Evolutionary conservation across 2,888 invertebrate species (phyloP).

Genomic region (Dolichopus griseipennis): DNA sequence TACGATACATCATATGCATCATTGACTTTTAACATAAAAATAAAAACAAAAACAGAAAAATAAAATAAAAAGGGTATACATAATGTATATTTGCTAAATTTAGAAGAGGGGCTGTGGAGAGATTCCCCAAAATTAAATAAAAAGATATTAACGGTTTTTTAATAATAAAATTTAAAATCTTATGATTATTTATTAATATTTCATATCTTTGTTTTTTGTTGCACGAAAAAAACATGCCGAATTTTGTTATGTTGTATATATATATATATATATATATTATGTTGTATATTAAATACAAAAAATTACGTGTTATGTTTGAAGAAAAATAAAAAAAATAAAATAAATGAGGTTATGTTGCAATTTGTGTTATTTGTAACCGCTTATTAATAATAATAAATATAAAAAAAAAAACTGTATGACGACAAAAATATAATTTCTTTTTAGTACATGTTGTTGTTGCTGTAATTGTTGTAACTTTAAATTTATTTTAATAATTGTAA

Average conservation of each 20-base stretch:
- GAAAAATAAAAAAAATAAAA: background rate
- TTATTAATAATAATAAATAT: background rate
- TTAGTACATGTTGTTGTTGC: too few relatives aligned
- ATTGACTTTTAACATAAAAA: too few relatives aligned
- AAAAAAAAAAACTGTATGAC: too few relatives aligned
- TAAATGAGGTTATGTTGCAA: background rate
- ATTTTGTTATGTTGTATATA: background rate
- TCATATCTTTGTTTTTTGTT: background rate
- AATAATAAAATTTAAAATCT: too few relatives aligned
- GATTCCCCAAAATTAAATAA: background rate
- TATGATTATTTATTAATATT: background rate
- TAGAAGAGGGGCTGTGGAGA: background rate
- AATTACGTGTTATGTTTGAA: background rate
- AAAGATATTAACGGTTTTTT: background rate
- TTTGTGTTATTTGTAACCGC: background rate
- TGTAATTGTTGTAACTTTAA: too few relatives aligned
- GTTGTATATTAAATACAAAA: too few relatives aligned
- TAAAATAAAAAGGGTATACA: too few relatives aligned
- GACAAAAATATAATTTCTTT: background rate
- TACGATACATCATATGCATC: too few relatives aligned
- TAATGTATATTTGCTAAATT: too few relatives aligned
- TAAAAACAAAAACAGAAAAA: too few relatives aligned
- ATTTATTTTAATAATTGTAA: too few relatives aligned
- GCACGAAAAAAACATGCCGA: slow-evolving; percentile 1
- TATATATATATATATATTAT: too few relatives aligned